Evolutionary conservation across 2,888 invertebrate species (phyloP), one percentile per base, ranked within the genome.

Genomic region (Aporophyla lueneburgensis): DNA sequence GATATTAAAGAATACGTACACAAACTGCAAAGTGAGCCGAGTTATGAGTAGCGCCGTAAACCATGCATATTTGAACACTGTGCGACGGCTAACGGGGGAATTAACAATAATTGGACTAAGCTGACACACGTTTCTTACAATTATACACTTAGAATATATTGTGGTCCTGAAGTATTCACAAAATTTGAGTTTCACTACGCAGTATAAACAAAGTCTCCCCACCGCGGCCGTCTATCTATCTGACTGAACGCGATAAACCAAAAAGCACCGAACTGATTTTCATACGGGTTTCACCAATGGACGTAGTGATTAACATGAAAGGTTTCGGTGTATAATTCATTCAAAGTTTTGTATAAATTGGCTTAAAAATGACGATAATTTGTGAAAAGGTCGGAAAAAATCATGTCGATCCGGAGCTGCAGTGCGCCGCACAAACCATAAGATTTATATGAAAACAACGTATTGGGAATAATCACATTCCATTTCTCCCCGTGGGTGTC

Each of bases 51-150:
- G 16, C 16, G 67, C 6, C 33, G n/a, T 43, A 10, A 51, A 65
- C 43, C 24, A 66, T 67, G n/a, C n/a, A 76, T 53, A 59, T 67
- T 75, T 67, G 2, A 53, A 43, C 19, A 75, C 0, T 51, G 0
- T 16, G 19, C 24, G 14, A n/a, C n/a, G n/a, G 27, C 2, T 43
- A 51, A 16, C 5, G 3, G 14, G 4, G 7, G 5, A 21, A 27
- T 14, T 58, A 65, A 19, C 49, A 49, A 54, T 9, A 67, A 43
- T 16, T 56, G 12, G 21, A n/a, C 24, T 7, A 14, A 19, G 10
- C 24, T 2, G 19, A 33, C 59, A 51, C 2, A 0, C 51, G 7
- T 46, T 19, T 10, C 16, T 53, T 19, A 16, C 21, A 66, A 21
- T 51, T 19, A 67, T 24, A 9, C 16, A 24, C 9, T 21, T 66